phyloP scores from a whole-genome alignment of 1,140 invertebrate species.

The Drosophila lowei region DNA sequence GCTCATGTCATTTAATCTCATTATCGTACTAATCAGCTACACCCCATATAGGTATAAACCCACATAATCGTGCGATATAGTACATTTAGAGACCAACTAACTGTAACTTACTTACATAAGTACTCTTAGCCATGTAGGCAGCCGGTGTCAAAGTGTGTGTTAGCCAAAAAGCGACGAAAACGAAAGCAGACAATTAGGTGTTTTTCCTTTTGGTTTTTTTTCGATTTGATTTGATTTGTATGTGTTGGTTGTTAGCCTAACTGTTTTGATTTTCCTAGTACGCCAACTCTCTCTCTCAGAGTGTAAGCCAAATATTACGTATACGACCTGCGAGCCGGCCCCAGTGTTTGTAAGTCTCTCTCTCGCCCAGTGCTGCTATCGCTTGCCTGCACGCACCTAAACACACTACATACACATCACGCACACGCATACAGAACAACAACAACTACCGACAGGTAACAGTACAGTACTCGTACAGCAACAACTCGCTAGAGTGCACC shows the following conservation, averaged over 20 bases:
- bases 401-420: conserved; percentile 10
- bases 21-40: conserved; percentile 59
- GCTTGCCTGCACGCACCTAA: conserved; percentile 67
- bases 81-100: conserved; percentile 45
- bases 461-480: conserved; percentile 47
- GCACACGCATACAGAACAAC: conserved; percentile 16
- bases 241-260: conserved; percentile 19
- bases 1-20: conserved; percentile 41
- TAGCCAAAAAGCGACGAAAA: conserved; percentile 56
- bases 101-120: conserved; percentile 21
- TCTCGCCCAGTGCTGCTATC: conserved; percentile 47
- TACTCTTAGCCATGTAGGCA: conserved; percentile 59
- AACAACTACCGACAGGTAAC: conserved; percentile 28
- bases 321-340: conserved; percentile 67
- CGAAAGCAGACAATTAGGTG: conserved; percentile 28
- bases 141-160: conserved; percentile 61
- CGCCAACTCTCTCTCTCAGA: conserved; percentile 48
- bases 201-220: conserved; percentile 20
- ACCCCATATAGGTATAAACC: conserved; percentile 26
- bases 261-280: conserved; percentile 50
- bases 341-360: conserved; percentile 69
- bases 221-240: conserved; percentile 22
- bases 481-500: conserved; percentile 65
- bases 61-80: conserved; percentile 10
- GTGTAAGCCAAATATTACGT: conserved; percentile 77